Evolutionary conservation across 2,888 invertebrate genomes (phyloP), one percentile per base, ranked within the genome.

Genomic region (Sceliomorpha sp.): DNA sequence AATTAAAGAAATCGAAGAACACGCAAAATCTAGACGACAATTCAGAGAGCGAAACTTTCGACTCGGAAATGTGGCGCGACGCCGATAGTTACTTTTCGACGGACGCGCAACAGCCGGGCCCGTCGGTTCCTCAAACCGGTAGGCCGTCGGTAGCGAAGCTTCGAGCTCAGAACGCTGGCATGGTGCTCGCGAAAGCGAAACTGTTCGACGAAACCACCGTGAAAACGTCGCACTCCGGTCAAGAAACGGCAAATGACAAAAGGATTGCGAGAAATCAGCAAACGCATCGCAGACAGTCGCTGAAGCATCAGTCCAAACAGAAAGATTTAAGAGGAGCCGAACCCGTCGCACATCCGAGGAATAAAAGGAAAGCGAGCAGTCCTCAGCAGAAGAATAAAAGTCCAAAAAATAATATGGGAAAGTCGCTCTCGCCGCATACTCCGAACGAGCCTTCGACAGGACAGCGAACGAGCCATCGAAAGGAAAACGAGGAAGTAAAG

Each of bases 121-220:
- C 82, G 0, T 78, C 84, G 8, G 84, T 88, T 32, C 89, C 89
- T 47, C 89, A 89, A 40, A 91, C 91, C 15, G 92, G 93, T 0
- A 90, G 95, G 59, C 93, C 93, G 0, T 95, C 95, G 0, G 91
- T 95, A 7, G 94, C 93, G 12, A 92, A 92, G 76, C 82, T 95
- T 20, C 89, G 94, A 15, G 90, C 91, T 40, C 93, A 94, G 85
- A 95, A 95, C 84, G 94, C 94, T 3, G 95, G 95, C 4, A 94
- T 94, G 89, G 95, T 95, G 0, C 88, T 94, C 60, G 94, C 94
- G 1, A 95, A 94, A 89, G 94, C 94, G 0, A 93, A 92, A 82
- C 88, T 95, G 14, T 95, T 95, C 79, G 93, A 95, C 82, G 90
- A 89, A 89, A 75, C 78, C 3, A 79, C 74, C 2, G 68, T 53